A percentile compares a stretch with the other conserved stretches of the same genome.
Conservation (phyloP, 2,888 invertebrate species). For the Chrysolina americana region DNA sequence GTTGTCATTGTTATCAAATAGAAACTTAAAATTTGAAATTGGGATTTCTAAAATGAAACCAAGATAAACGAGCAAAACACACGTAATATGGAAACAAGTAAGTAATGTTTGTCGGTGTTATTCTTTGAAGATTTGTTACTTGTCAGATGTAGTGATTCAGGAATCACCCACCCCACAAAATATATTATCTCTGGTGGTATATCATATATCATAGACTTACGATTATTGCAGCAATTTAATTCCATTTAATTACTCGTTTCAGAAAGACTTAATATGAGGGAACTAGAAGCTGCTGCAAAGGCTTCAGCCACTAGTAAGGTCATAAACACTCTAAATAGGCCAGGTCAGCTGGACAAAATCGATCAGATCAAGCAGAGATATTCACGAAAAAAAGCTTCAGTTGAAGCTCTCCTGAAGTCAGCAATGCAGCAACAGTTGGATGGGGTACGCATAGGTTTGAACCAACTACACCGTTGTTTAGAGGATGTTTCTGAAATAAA, state of each 20-base stretch:
- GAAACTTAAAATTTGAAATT: background rate
- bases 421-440: slow-evolving; percentile 98
- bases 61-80: background rate
- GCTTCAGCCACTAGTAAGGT: slow-evolving; percentile 87
- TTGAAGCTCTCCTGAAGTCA: slow-evolving; percentile 96
- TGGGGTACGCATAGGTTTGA: slow-evolving; percentile 94
- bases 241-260: background rate
- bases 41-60: background rate
- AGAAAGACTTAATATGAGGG: slow-evolving; percentile 72
- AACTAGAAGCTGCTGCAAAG: slow-evolving; percentile 84
- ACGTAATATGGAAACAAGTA: slow-evolving; percentile 1
- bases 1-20: background rate
- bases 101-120: background rate
- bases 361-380: slow-evolving; percentile 85
- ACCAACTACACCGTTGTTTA: slow-evolving; percentile 88
- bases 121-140: no score
- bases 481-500: slow-evolving; percentile 86
- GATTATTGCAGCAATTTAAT: no score
- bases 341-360: slow-evolving; percentile 95
- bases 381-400: slow-evolving; percentile 87
- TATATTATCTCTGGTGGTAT: no score
- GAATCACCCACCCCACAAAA: no score
- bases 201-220: no score
- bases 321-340: slow-evolving; percentile 92
- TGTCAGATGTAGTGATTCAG: no score